phyloP scores from a whole-genome alignment of 2,797 vertebrate species.

The Gephyroberyx darwinii region DNA sequence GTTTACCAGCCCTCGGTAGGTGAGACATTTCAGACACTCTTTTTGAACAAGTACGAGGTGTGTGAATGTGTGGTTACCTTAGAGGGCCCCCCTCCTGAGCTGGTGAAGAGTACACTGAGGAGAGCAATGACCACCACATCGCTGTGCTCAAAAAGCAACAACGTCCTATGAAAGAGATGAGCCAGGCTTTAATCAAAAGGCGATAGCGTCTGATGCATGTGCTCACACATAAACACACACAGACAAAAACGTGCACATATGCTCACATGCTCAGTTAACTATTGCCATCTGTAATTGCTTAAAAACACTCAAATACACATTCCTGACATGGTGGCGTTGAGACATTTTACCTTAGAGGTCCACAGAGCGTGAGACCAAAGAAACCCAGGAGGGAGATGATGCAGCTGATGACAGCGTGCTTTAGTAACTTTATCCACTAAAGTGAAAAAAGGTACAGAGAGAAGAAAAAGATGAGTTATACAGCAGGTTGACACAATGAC shows the following conservation, averaged over 20 bases:
- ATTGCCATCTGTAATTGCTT: neutral
- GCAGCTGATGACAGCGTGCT: constrained; percentile 93
- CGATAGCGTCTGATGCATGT: too few species aligned
- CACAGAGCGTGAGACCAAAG: constrained; percentile 97
- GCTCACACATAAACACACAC: neutral
- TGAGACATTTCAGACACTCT: too few species aligned
- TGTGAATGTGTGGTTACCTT: constrained; percentile 84
- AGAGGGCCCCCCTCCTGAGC: constrained; percentile 92
- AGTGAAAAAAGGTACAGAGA: constrained; percentile 34
- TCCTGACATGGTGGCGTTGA: too few species aligned
- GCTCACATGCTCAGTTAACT: neutral
- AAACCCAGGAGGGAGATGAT: constrained; percentile 95
- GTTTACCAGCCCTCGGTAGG: too few species aligned
- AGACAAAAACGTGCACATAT: neutral
- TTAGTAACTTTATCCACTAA: constrained; percentile 97
- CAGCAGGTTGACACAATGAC: neutral
- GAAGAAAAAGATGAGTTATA: neutral
- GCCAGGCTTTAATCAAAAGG: neutral
- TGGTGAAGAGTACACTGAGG: constrained; percentile 92
- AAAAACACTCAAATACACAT: neutral
- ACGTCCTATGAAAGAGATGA: constrained; percentile 80
- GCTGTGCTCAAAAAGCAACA: constrained; percentile 95
- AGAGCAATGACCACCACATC: constrained; percentile 93
- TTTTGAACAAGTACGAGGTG: neutral
- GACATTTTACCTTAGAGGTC: constrained; percentile 91